Conservation (phyloP, 2,113 vertebrate species). For the Leptocoma aspasia region DNA sequence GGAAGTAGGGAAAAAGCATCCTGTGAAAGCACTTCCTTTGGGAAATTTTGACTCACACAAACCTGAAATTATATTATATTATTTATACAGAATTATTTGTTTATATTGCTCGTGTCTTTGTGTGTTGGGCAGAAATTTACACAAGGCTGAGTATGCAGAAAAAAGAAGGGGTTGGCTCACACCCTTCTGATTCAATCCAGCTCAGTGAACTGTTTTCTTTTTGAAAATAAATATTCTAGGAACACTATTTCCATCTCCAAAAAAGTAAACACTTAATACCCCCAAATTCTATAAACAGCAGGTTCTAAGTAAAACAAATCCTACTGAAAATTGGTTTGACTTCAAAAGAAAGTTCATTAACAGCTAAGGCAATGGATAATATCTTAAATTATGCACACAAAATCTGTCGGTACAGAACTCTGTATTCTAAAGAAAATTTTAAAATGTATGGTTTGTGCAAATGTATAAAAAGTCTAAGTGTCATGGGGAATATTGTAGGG, state of each 20-base stretch:
- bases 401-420: not conserved
- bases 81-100: not conserved
- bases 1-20: not conserved
- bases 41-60: not conserved
- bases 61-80: not conserved
- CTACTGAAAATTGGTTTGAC: not conserved
- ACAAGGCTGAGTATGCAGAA: not conserved
- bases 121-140: not conserved
- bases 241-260: not conserved
- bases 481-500: not conserved
- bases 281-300: not conserved
- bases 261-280: not conserved
- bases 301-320: not conserved
- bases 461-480: not conserved
- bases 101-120: not conserved
- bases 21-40: not conserved
- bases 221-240: constrained; percentile 27
- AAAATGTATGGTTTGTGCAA: not conserved
- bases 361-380: not conserved
- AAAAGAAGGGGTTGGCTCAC: not conserved
- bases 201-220: not conserved
- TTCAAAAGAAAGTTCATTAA: not conserved
- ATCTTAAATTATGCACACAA: fast-evolving
- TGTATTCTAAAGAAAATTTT: not conserved
- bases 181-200: not conserved